Percentiles rank a stretch among this genome's conserved stretches.
phyloP scores from a whole-genome alignment of 2,888 invertebrate genomes.

The Lasioglossum calceatum region DNA sequence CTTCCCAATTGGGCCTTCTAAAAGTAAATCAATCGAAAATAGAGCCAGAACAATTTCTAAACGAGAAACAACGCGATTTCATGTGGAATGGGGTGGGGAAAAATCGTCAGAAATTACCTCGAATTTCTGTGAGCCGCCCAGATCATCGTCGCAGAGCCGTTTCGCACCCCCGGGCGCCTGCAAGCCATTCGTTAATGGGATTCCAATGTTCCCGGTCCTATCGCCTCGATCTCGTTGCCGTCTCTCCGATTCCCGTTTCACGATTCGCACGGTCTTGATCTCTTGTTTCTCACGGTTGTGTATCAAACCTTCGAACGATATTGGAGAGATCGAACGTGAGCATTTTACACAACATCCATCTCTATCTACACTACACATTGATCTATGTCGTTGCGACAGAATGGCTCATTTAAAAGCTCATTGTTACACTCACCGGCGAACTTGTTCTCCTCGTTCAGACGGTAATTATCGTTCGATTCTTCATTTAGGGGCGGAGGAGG shows the following conservation, averaged over 20 bases:
- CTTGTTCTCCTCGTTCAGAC: conserved; percentile 77
- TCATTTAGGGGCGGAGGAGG: conserved; percentile 79
- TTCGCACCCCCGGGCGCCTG: conserved; percentile 78
- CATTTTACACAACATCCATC: not conserved
- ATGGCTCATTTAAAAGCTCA: not conserved
- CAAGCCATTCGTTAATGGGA: conserved; percentile 80
- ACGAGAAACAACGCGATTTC: not conserved
- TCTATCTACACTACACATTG: not conserved
- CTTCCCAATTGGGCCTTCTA: conserved; percentile 77
- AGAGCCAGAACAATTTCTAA: not conserved
- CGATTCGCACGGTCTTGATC: conserved; percentile 96
- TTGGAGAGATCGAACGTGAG: conserved; percentile 2
- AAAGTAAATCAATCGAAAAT: conserved; percentile 39
- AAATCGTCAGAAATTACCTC: conserved; percentile 67
- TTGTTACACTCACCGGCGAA: conserved; percentile 65
- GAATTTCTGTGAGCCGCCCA: conserved; percentile 76
- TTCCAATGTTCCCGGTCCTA: conserved; percentile 85
- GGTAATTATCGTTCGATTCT: conserved; percentile 77
- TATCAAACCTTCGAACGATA: conserved; percentile 86
- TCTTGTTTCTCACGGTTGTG: conserved; percentile 92
- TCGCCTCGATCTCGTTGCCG: conserved; percentile 92
- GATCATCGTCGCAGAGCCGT: conserved; percentile 77
- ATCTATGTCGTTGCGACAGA: not conserved
- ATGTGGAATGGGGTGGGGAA: not conserved
- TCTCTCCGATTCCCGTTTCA: conserved; percentile 95